Percentiles rank a stretch among this genome's conserved stretches.
phyloP scores from a whole-genome alignment of 2,888 invertebrate species.

The Cyrtodaria siliqua region DNA sequence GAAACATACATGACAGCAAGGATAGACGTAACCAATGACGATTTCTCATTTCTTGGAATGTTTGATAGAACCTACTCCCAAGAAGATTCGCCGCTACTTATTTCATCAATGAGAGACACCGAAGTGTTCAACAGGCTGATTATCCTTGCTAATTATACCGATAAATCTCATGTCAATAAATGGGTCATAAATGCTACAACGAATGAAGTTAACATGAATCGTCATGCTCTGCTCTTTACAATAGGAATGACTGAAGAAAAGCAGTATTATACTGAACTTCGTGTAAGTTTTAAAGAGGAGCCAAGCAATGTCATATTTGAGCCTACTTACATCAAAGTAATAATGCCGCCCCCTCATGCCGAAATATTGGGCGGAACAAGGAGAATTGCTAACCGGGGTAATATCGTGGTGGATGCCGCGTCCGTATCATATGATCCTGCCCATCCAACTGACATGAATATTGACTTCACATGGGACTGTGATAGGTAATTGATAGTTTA shows the following conservation, averaged over 20 bases:
- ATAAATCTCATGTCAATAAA: slow-evolving; percentile 45
- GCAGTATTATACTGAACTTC: slow-evolving; percentile 38
- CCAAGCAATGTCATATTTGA: slow-evolving; percentile 58
- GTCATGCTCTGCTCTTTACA: slow-evolving; percentile 52
- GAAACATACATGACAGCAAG: slow-evolving; percentile 16
- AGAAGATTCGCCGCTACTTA: slow-evolving; percentile 44
- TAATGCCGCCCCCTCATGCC: slow-evolving; percentile 61
- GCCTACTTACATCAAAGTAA: slow-evolving; percentile 54
- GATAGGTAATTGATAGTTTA: slow-evolving; percentile 11
- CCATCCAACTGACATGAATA: not conserved
- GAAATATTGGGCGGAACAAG: slow-evolving; percentile 59
- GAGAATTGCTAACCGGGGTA: slow-evolving; percentile 22
- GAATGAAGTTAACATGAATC: slow-evolving; percentile 8
- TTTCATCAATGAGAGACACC: slow-evolving; percentile 58
- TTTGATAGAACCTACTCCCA: slow-evolving; percentile 68
- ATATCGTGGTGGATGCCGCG: slow-evolving; percentile 47
- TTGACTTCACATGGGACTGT: slow-evolving; percentile 34
- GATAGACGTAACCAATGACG: slow-evolving; percentile 48
- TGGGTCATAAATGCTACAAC: slow-evolving; percentile 46
- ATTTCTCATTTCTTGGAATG: slow-evolving; percentile 58
- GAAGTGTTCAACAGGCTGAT: slow-evolving; percentile 61
- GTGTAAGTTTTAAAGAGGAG: slow-evolving; percentile 59
- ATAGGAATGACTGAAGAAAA: slow-evolving; percentile 40
- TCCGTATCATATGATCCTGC: slow-evolving; percentile 63
- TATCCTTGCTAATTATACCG: slow-evolving; percentile 37